These are phyloP conservation scores for Columba guinea DNA, from an alignment of 2,797 vertebrate species.

Conservation along the genomic window DNA sequence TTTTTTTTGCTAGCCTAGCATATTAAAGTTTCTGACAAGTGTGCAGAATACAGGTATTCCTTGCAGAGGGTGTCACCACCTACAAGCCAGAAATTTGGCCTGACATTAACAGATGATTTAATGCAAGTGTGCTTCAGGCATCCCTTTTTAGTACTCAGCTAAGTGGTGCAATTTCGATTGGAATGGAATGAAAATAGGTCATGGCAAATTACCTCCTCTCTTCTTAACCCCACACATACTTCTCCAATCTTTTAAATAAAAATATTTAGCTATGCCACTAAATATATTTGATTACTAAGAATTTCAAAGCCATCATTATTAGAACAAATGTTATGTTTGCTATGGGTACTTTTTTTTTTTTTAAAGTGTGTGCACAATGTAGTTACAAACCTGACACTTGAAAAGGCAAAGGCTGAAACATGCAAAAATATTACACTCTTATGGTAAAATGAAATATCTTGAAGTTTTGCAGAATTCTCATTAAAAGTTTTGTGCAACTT, in stretches of 20 bases:
- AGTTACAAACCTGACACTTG: not conserved
- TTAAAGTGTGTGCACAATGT: not conserved
- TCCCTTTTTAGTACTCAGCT: constrained; percentile 16
- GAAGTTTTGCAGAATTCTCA: not conserved
- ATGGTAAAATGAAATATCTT: not conserved
- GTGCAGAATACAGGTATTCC: not conserved
- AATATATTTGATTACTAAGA: not conserved
- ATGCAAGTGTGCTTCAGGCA: constrained; percentile 4
- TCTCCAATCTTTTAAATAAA: constrained; percentile 39
- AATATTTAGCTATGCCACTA: constrained; percentile 11
- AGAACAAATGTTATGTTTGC: constrained; percentile 7
- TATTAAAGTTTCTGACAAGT: not conserved
- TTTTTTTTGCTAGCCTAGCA: not conserved
- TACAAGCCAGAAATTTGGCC: not conserved
- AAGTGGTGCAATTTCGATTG: constrained; percentile 52
- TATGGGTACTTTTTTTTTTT: not conserved
- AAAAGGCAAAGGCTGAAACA: not conserved
- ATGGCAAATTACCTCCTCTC: constrained; percentile 32
- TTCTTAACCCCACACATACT: not conserved
- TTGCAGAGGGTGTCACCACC: not conserved
- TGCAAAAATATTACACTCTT: not conserved
- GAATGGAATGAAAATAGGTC: constrained; percentile 61
- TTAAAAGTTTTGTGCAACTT: not conserved
- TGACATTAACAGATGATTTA: constrained; percentile 37
- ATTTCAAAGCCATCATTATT: not conserved